Base-by-base conservation (phyloP, 1,140 invertebrate genomes). In the Leptinotarsa defecta region DNA sequence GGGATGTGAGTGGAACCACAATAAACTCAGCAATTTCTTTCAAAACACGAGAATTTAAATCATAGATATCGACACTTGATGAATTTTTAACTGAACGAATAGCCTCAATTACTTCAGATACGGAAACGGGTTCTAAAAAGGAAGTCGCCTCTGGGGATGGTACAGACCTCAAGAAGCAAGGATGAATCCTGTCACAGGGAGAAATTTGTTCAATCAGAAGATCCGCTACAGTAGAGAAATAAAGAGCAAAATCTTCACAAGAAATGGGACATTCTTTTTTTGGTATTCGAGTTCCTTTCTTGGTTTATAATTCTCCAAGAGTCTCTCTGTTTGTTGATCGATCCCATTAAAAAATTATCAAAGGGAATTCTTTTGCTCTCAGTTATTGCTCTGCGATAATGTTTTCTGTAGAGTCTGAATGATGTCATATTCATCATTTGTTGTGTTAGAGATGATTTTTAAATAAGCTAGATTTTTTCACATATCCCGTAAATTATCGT, bases 1-100 rank as follows among this genome's bases (percentile, higher is more conserved):
- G 27, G 17, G 19, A 17, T 13, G 43, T 69, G 68, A 69, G 43
- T 48, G 68, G 68, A 43, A 27, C 17, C 27, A 69, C 13, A 69
- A 69, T 69, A 43, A 69, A 13, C 17, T 69, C 27, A 27, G 19
- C n/a, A 27, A 17, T 69, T 19, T 8, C 11, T 69, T 43, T 69
- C 13, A 43, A 15, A 5, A 65, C 13, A 22, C 19, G 3, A 17
- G 19, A 22, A 27, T 65, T 65, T 1, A 65, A 13, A 27, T 65
- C 63, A 20, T 65, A 27, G 20, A 11, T 27, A 65, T 65, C 63
- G 8, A 24, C 15, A 27, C 63, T 65, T 13, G 13, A n/a, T 13
- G 63, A 65, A 17, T 65, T 65, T 20, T 65, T 24, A 15, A 65
- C 3, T 4, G 19, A 22, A 20, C 20, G 15, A n/a, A 65, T 65